Base-by-base conservation (phyloP, 2,797 vertebrate genomes). In the Thalassophryne amazonica region DNA sequence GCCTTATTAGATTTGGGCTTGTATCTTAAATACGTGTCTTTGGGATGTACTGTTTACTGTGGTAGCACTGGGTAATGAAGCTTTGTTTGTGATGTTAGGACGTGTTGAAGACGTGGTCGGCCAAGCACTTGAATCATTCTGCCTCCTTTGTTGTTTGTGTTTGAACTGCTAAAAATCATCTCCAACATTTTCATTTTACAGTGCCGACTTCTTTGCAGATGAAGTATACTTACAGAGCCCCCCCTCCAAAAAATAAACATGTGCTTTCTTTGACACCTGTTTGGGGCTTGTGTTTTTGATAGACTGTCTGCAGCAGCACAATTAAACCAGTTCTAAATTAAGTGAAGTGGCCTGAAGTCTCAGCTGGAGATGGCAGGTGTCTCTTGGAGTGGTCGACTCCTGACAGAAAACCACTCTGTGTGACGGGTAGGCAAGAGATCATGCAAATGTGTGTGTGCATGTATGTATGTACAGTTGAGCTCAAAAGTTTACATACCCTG, bases 351-450 rank as follows among this genome's bases (percentile, higher is more conserved):
- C 19, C 54, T 71, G 23, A 1, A 53, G 43, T 4, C 48, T 54
- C 81, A 76, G 72, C 59, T 81, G 76, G 45, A 63, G 45, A 18
- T 69, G 76, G 52, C 78, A 80, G 72, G 27, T 70, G 55, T 64
- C 41, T 52, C 21, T 43, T 2, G 1, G 42, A 37, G 42, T 10
- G 40, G n/a, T 40, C 20, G 25, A 45, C 37, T 52, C 17, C 38
- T 68, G 42, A 65, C 53, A 38, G 14, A 36, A 28, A 30, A 13
- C 58, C 71, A 76, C 61, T 80, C 69, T 59, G 55, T 78, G 72
- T 80, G 74, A 72, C 54, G 13, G 51, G 41, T 76, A 84, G 73
- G 48, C 64, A 2, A 8, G 1, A 48, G 7, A 7, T 9, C 22
- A 23, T 18, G n/a, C 20, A 12, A 33, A 24, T 11, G 5, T 3